phyloP scores from a whole-genome alignment of 2,888 invertebrate species.

The Neoitamus cyanurus region DNA sequence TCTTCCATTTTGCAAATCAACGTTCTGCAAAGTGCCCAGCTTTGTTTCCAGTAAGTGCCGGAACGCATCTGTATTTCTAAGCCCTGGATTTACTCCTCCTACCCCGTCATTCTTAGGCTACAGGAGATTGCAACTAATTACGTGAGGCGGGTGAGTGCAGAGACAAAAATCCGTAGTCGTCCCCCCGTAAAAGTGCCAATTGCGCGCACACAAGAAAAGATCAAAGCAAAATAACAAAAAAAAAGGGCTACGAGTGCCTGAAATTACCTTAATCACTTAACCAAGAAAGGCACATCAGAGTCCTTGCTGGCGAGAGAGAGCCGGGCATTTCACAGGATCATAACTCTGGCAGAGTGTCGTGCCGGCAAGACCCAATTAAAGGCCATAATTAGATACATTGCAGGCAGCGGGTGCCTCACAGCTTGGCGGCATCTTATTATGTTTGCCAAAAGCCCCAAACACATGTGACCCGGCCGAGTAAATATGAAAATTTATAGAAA shows the following conservation, averaged over 20 bases:
- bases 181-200: background rate
- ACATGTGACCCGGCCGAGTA: constrained; percentile 50
- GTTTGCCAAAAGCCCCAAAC: constrained; percentile 39
- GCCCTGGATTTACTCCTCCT: background rate
- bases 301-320: background rate
- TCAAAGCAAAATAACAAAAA: constrained; percentile 10
- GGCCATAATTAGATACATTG: constrained; percentile 41
- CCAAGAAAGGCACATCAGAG: constrained; percentile 20
- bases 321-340: constrained; percentile 30
- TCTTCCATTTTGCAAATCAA: background rate
- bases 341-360: constrained; percentile 22
- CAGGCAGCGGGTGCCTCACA: background rate
- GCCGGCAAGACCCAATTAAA: constrained; percentile 40
- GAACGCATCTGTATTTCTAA: background rate
- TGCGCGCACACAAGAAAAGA: background rate
- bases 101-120: background rate
- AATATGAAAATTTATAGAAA: constrained; percentile 52
- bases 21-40: background rate
- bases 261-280: constrained; percentile 45
- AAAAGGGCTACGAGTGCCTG: background rate
- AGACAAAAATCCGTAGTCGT: background rate
- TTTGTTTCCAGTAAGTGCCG: background rate
- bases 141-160: background rate
- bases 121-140: background rate
- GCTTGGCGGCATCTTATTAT: constrained; percentile 37